Conservation (phyloP, 2,113 vertebrate genomes). For the Saccopteryx bilineata region DNA sequence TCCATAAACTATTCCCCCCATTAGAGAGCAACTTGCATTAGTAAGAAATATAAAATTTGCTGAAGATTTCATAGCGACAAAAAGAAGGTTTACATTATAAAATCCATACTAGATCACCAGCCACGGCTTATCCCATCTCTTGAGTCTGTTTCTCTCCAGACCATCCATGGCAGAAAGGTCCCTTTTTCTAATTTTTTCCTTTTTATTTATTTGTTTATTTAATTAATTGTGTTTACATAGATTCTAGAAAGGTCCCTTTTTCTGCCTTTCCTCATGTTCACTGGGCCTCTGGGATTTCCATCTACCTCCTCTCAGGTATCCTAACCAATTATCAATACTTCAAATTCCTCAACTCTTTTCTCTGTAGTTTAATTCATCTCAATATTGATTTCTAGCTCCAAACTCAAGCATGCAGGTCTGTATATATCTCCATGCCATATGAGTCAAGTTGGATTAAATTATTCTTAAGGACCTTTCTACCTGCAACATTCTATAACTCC, state of each 20-base stretch:
- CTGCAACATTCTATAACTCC: background rate
- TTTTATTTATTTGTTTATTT: no score
- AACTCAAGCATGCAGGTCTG: background rate
- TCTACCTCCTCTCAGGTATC: background rate
- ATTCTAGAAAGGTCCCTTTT: background rate
- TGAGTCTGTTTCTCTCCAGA: background rate
- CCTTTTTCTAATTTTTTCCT: background rate
- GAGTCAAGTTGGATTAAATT: background rate
- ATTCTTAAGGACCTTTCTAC: background rate
- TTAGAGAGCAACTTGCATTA: background rate
- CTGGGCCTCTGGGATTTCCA: background rate
- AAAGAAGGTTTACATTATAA: background rate
- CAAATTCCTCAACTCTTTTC: constrained; percentile 2
- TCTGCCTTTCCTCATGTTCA: background rate
- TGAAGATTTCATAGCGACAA: background rate
- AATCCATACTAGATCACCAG: background rate
- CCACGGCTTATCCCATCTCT: background rate
- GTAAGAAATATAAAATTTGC: constrained; percentile 25
- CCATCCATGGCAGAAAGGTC: background rate
- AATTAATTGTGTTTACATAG: no score
- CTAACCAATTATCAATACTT: background rate
- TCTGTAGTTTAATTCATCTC: background rate
- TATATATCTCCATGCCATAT: background rate
- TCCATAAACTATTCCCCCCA: background rate
- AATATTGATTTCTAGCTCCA: background rate